Percentiles rank a stretch among this genome's conserved stretches.
Conservation (phyloP, 2,797 vertebrate genomes). For the Rhinoraja longicauda region DNA sequence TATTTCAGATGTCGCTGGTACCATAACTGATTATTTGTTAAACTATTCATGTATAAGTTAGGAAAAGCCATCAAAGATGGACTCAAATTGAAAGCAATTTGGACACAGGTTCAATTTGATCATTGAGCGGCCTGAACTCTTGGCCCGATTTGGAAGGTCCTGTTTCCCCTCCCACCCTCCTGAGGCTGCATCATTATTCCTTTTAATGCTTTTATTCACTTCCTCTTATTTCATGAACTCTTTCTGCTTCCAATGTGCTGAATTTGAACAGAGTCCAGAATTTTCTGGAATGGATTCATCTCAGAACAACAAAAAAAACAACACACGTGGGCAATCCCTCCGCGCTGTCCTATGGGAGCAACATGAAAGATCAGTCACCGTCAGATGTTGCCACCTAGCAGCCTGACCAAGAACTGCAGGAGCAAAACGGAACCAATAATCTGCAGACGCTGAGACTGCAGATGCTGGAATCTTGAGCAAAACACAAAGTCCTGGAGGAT, state of each 20-base stretch:
- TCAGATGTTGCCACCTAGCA: background rate
- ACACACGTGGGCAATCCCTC: too few species aligned
- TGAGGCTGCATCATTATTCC: constrained; percentile 16
- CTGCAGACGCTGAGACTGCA: too few species aligned
- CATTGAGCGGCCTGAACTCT: background rate
- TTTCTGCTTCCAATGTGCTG: background rate
- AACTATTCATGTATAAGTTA: background rate
- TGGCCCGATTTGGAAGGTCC: background rate
- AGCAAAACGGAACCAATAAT: background rate
- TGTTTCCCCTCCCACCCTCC: background rate
- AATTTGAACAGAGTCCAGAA: background rate
- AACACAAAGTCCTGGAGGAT: too few species aligned
- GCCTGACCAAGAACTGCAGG: background rate
- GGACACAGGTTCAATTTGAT: background rate
- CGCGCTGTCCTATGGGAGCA: too few species aligned
- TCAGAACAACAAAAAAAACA: background rate
- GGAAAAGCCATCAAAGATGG: background rate
- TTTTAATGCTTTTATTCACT: background rate
- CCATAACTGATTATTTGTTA: background rate
- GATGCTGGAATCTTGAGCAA: too few species aligned
- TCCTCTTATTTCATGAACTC: background rate
- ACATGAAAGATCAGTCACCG: too few species aligned
- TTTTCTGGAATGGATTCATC: background rate
- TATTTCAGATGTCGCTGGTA: background rate
- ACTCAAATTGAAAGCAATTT: background rate